Conservation (phyloP, 2,113 vertebrate species). For the cattle (Bos taurus) region DNA sequence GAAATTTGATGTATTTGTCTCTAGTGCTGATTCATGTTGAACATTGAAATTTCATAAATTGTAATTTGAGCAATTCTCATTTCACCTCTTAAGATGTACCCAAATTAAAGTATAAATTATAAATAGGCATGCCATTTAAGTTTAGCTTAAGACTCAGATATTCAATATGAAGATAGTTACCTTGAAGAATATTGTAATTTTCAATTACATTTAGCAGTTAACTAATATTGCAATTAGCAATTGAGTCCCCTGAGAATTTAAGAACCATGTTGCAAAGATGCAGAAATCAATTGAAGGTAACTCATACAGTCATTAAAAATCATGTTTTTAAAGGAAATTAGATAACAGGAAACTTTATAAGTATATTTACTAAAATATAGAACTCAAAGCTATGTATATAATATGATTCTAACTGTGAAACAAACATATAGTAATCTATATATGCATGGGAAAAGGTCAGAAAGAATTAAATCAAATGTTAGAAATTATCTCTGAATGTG, state of each 20-base stretch:
- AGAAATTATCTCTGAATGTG: background rate
- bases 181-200: background rate
- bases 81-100: background rate
- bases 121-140: background rate
- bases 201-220: background rate
- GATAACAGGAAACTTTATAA: background rate
- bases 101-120: background rate
- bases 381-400: background rate
- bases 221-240: background rate
- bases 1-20: background rate
- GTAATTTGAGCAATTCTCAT: background rate
- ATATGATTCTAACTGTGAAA: background rate
- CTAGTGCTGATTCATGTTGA: background rate
- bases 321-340: background rate
- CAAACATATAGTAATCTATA: background rate
- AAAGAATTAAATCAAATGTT: background rate
- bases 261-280: background rate
- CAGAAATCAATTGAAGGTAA: background rate
- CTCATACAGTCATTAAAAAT: background rate
- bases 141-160: conserved; percentile 6
- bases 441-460: background rate
- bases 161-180: background rate
- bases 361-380: background rate
- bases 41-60: background rate
- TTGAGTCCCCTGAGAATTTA: background rate